Evolutionary conservation across 2,797 vertebrate genomes (phyloP).

Genomic region (Rhinoraja longicauda): DNA sequence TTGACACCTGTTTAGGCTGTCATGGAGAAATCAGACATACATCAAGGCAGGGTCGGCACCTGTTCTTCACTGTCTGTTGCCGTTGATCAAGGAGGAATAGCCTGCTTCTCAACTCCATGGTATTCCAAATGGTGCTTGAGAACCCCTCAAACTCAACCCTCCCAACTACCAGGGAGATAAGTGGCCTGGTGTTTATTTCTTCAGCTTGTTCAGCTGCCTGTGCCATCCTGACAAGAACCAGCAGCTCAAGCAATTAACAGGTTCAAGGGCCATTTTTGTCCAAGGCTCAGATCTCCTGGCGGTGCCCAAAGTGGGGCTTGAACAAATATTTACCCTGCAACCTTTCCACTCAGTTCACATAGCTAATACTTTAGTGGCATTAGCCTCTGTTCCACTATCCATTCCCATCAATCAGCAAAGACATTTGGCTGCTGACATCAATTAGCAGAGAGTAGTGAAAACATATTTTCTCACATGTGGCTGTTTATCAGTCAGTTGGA

Average conservation of each 20-base stretch:
- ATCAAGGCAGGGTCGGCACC: neutral
- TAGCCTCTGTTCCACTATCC: neutral
- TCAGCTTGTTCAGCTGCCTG: neutral
- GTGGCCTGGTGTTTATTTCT: neutral
- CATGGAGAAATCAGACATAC: neutral
- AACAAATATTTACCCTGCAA: neutral
- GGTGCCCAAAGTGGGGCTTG: neutral
- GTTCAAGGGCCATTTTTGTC: neutral
- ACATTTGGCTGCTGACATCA: conserved; percentile 23
- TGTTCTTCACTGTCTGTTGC: neutral
- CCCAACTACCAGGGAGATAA: neutral
- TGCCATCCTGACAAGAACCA: neutral
- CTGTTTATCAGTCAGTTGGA: neutral
- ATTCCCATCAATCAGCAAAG: neutral
- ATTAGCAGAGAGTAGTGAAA: conserved; percentile 26
- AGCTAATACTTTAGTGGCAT: neutral
- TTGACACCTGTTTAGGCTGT: neutral
- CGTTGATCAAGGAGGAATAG: neutral
- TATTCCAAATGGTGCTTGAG: neutral
- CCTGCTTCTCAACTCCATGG: neutral
- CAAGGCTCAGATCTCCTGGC: neutral
- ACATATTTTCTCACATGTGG: conserved; percentile 26
- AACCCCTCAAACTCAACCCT: neutral
- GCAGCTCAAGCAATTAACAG: neutral
- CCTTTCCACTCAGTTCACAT: neutral